Evolutionary conservation across 1,140 invertebrate genomes (phyloP).

Genomic region (Radopholus similis): DNA sequence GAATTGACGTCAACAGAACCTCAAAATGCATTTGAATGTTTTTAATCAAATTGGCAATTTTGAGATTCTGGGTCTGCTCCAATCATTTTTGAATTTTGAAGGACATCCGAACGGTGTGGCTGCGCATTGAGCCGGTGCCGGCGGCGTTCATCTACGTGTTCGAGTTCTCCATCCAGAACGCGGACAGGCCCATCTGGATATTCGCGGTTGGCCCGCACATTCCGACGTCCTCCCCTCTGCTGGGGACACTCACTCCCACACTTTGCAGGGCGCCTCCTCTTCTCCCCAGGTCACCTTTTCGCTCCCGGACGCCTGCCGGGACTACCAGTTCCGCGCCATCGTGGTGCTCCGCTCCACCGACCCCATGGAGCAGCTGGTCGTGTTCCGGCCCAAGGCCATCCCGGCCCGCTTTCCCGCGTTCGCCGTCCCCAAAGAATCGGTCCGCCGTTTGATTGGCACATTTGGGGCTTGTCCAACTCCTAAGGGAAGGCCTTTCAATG

Average conservation of each 20-base stretch:
- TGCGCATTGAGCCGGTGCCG: slow-evolving; percentile 29
- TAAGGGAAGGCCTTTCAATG: too few species aligned
- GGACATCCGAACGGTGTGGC: slow-evolving; percentile 34
- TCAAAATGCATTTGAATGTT: too few species aligned
- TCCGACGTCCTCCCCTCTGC: background rate
- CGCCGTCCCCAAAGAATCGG: slow-evolving; percentile 33
- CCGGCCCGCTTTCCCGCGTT: slow-evolving; percentile 38
- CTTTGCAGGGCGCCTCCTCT: slow-evolving; percentile 46
- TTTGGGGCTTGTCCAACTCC: too few species aligned
- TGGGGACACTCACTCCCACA: background rate
- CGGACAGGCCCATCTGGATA: slow-evolving; percentile 35
- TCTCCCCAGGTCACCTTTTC: slow-evolving; percentile 40
- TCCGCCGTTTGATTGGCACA: too few species aligned
- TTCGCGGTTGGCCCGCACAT: slow-evolving; percentile 35
- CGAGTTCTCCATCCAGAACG: slow-evolving; percentile 40
- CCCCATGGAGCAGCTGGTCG: slow-evolving; percentile 25
- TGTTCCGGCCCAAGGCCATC: slow-evolving; percentile 36
- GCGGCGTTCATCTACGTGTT: slow-evolving; percentile 46
- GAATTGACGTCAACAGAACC: too few species aligned
- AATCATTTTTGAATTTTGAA: too few species aligned
- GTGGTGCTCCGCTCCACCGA: slow-evolving; percentile 43
- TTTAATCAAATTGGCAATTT: too few species aligned
- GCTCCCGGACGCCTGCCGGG: slow-evolving; percentile 41
- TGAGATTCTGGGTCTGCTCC: too few species aligned
- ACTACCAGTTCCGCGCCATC: slow-evolving; percentile 44